These are phyloP conservation scores for Serinus canaria DNA, from an alignment of 2,113 vertebrate species.

Conservation along the genomic window DNA sequence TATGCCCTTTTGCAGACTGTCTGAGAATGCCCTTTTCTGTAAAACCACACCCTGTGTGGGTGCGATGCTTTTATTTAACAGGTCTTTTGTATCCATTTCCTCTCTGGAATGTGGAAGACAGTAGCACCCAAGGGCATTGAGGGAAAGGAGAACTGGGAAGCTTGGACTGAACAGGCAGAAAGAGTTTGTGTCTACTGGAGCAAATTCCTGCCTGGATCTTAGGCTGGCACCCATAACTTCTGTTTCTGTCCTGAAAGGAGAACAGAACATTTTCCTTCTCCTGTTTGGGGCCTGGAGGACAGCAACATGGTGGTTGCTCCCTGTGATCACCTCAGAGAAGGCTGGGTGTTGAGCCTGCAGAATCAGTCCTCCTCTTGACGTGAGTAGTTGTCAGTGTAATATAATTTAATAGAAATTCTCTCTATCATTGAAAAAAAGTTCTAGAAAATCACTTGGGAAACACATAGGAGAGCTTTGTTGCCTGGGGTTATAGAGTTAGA, in stretches of 20 bases:
- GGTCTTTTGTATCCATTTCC: not conserved
- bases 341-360: not conserved
- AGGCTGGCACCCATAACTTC: not conserved
- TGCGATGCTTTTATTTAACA: not conserved
- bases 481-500: not conserved
- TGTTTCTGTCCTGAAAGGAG: not conserved
- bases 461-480: not conserved
- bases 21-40: not conserved
- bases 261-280: not conserved
- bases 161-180: not conserved
- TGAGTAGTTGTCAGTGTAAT: not conserved
- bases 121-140: not conserved
- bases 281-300: not conserved
- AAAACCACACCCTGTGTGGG: not conserved
- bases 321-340: not conserved
- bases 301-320: accelerated
- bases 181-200: not conserved
- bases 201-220: not conserved
- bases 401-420: not conserved
- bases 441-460: not conserved
- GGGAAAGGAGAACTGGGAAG: not conserved
- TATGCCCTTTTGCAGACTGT: not conserved
- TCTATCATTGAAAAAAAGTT: not conserved
- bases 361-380: not conserved
- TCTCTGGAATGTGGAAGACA: not conserved